phyloP scores from a whole-genome alignment of 92 coral and sea anemone species.

The Umimayanthus chanpuru region DNA sequence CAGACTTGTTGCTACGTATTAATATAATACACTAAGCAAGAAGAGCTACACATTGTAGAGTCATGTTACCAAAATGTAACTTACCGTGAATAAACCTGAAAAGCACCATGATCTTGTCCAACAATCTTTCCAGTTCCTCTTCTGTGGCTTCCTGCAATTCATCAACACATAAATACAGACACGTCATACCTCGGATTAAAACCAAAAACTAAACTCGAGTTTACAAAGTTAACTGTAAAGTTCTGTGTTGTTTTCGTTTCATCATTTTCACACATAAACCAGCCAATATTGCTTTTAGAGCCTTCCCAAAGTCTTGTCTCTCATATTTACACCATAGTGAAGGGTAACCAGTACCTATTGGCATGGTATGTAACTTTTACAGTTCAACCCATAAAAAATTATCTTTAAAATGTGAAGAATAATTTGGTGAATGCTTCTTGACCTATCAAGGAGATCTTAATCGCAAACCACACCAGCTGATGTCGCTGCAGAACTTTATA shows the following conservation, averaged over 20 bases:
- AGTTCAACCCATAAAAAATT: neutral
- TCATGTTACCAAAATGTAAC: no score
- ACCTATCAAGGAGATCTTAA: no score
- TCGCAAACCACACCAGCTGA: no score
- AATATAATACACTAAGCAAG: no score
- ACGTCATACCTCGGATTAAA: neutral
- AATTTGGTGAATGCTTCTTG: no score
- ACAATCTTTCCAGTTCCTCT: conserved; percentile 92
- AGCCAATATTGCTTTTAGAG: neutral
- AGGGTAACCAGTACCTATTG: no score
- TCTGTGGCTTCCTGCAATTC: conserved; percentile 89
- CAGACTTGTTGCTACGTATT: no score
- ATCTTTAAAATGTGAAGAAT: no score
- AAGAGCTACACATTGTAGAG: no score
- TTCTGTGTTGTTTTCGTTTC: neutral
- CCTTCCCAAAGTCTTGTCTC: neutral
- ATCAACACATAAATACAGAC: neutral
- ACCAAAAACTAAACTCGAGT: neutral
- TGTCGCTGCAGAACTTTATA: no score
- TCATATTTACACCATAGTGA: no score
- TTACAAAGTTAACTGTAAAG: neutral
- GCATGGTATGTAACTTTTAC: neutral
- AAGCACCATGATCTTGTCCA: conserved; percentile 96
- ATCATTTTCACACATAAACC: neutral
- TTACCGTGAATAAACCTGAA: conserved; percentile 96